Percentiles rank a stretch among this genome's conserved stretches.
Conservation (phyloP, 1,140 invertebrate genomes). For the Lucilia cuprina region DNA sequence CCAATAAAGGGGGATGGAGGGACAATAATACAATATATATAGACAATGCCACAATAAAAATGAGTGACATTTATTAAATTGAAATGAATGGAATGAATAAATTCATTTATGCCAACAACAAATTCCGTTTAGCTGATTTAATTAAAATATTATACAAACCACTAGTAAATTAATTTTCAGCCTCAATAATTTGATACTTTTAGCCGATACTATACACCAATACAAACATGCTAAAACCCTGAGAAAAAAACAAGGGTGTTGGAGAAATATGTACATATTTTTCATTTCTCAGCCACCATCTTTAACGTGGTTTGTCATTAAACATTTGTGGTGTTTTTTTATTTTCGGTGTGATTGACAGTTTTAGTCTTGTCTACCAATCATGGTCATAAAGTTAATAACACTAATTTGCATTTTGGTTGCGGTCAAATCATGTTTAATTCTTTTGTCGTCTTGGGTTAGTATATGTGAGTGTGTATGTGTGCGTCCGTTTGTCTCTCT, state of each 20-base stretch:
- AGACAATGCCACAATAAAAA: too few species aligned
- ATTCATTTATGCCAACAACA: background rate
- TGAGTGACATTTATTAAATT: background rate
- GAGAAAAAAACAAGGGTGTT: background rate
- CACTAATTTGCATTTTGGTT: slow-evolving; percentile 20
- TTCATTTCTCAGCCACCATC: background rate
- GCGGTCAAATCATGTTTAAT: slow-evolving; percentile 20
- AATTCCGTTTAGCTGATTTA: slow-evolving; percentile 7
- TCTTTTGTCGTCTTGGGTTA: slow-evolving; percentile 14
- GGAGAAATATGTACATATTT: too few species aligned
- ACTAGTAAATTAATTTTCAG: slow-evolving; percentile 35
- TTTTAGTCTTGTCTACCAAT: slow-evolving; percentile 11
- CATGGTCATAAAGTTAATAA: slow-evolving; percentile 53
- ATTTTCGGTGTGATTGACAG: background rate
- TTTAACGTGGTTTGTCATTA: background rate
- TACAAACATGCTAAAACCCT: background rate
- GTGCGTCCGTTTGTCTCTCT: background rate
- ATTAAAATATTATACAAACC: slow-evolving; percentile 31
- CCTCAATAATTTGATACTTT: background rate
- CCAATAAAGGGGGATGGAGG: too few species aligned
- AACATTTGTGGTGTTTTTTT: slow-evolving; percentile 15
- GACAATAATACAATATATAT: too few species aligned
- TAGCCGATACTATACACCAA: background rate
- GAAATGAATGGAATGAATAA: background rate
- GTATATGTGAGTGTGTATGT: slow-evolving; percentile 16